Conservation (phyloP, 2,113 vertebrate genomes). For the Oryctolagus cuniculus region mOryCun1.1 NC_091437.1:42878501-42879000, state of each 20-base stretch:
- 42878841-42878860: neutral
- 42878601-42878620: neutral
- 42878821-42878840: neutral
- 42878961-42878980: neutral
- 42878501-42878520: neutral
- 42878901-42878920: neutral
- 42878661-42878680: neutral
- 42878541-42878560: neutral
- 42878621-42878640: neutral
- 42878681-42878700: neutral
- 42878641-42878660: neutral
- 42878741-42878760: neutral
- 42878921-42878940: neutral
- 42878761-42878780: neutral
- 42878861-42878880: conserved; percentile 8
- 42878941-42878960: neutral
- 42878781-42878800: conserved; percentile 25
- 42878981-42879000: neutral
- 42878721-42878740: neutral
- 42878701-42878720: neutral
- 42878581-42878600: neutral
- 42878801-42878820: neutral
- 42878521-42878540: neutral
- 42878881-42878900: neutral
- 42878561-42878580: neutral